Evolutionary conservation across 2,888 invertebrate species (phyloP).

Genomic region (Torymus texanus): DNA sequence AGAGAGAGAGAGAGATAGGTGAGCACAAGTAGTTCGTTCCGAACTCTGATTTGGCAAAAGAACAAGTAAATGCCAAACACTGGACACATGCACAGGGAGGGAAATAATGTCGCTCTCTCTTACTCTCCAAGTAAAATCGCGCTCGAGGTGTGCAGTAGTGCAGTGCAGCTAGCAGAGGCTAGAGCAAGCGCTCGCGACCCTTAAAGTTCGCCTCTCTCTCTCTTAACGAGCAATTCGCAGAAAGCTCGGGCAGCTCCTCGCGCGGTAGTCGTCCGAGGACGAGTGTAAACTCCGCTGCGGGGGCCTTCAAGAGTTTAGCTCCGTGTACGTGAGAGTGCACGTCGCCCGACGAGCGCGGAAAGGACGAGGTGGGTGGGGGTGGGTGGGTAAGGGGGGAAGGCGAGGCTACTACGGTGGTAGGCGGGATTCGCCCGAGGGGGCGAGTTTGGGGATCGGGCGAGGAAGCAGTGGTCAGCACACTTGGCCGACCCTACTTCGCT

Average conservation of each 20-base stretch:
- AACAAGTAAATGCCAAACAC: neutral
- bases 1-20: too few relatives aligned
- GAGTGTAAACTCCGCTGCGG: slow-evolving; percentile 65
- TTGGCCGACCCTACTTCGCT: slow-evolving; percentile 75
- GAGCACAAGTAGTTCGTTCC: neutral
- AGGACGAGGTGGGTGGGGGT: slow-evolving; percentile 60
- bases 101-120: slow-evolving; percentile 31
- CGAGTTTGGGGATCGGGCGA: slow-evolving; percentile 64
- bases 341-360: slow-evolving; percentile 63
- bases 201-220: slow-evolving; percentile 50
- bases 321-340: slow-evolving; percentile 70
- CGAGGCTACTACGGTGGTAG: slow-evolving; percentile 46
- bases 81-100: neutral
- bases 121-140: too few relatives aligned
- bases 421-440: slow-evolving; percentile 59
- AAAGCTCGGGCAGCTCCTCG: slow-evolving; percentile 55
- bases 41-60: neutral
- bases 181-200: slow-evolving; percentile 35
- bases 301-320: slow-evolving; percentile 73
- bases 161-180: neutral
- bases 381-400: slow-evolving; percentile 55
- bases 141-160: neutral
- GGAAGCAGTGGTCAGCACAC: slow-evolving; percentile 75
- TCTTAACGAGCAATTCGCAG: slow-evolving; percentile 69
- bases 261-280: slow-evolving; percentile 59